Base-by-base conservation (phyloP, 2,888 invertebrate genomes). In the Lagria hirta region DNA sequence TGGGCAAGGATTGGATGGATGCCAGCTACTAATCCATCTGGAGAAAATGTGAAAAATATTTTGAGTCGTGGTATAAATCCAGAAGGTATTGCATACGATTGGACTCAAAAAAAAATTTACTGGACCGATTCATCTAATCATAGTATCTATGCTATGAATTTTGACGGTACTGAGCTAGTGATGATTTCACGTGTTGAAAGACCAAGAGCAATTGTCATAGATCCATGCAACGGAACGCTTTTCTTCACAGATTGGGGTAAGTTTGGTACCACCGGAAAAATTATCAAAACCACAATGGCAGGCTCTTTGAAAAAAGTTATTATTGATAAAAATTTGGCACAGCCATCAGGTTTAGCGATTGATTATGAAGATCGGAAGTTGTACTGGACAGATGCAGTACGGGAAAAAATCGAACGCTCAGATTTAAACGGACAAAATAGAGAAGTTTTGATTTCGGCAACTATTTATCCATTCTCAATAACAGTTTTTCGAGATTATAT, bases 231-330 rank as follows among this genome's bases (percentile, higher is more conserved):
- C 63, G 97, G 96, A 7, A 88, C 89, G 0, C 71, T 99, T 8
- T 99, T 92, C 71, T 99, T 88, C 72, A 95, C 96, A 0, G 97
- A 97, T 65, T 95, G 94, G 94, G 94, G 94, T 7, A 80, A 91
- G 47, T 93, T 91, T 64, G 93, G 94, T 3, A 90, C 90, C 0
- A 86, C 89, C 0, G 94, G 94, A 0, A 93, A 94, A 69, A 98
- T 99, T 40, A 93, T 91, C 69, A 79, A 91, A 49, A 88, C 96
- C 0, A 95, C 97, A 0, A 94, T 97, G 93, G 96, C 96, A 0
- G 98, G 99, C 2, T 94, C 94, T 0, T 71, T 92, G 45, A 90
- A 91, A 61, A 83, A 81, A 40, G 88, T 91, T 0, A 87, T 99
- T 12, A 85, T 98, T 2, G 88, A 90, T 54, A 86, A 86, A 58